Conservation (phyloP, 2,113 vertebrate species). For the Rhabdomys dilectus region DNA sequence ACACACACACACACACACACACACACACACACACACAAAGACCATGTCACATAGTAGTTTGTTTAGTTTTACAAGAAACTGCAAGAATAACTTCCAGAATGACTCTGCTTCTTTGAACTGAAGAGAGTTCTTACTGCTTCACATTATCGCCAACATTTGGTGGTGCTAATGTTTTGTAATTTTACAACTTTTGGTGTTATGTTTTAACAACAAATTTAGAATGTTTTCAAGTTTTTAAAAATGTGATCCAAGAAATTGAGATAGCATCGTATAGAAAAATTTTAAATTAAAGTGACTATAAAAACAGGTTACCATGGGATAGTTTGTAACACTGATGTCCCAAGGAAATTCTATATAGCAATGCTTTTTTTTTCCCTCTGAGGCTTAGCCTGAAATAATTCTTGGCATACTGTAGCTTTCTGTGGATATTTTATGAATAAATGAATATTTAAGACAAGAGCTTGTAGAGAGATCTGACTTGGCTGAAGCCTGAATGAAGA, state of each 20-base stretch:
- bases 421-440: slow-evolving; percentile 62
- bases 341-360: neutral
- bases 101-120: neutral
- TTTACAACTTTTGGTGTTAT: neutral
- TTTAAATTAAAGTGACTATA: neutral
- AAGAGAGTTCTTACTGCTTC: neutral
- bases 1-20: neutral
- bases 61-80: slow-evolving; percentile 6
- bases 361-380: slow-evolving; percentile 16
- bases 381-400: slow-evolving; percentile 41
- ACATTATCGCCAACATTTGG: neutral
- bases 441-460: slow-evolving; percentile 34
- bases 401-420: neutral
- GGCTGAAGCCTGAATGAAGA: slow-evolving; percentile 44
- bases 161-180: neutral
- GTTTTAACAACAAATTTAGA: neutral
- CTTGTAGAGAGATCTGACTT: slow-evolving; percentile 21
- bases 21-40: neutral
- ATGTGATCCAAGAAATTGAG: neutral
- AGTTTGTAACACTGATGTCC: neutral
- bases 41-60: neutral
- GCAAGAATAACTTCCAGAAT: neutral
- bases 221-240: neutral
- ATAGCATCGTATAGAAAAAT: neutral
- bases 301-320: neutral